These are phyloP conservation scores for Heterodera filipjevi DNA, from an alignment of 2,888 invertebrate species.

Conservation along the genomic window DNA sequence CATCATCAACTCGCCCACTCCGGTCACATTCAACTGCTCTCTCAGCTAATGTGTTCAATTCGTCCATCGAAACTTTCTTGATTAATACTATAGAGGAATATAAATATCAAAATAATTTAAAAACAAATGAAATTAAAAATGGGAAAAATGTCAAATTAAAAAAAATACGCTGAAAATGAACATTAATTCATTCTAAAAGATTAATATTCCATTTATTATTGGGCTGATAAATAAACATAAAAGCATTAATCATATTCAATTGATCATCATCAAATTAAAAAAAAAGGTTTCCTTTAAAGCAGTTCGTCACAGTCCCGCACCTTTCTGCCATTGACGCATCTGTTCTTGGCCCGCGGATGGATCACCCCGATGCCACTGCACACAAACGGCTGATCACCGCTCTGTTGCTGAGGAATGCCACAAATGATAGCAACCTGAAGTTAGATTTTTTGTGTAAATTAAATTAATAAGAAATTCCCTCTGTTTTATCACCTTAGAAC, in stretches of 20 bases:
- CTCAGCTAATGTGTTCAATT: slow-evolving; percentile 40
- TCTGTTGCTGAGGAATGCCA: not conserved
- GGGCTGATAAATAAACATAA: too few relatives aligned
- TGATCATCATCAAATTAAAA: not conserved
- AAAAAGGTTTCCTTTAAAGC: too few relatives aligned
- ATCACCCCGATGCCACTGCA: not conserved
- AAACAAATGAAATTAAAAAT: not conserved
- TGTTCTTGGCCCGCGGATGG: not conserved
- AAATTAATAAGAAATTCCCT: too few relatives aligned
- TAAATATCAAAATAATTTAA: not conserved
- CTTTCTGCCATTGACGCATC: not conserved
- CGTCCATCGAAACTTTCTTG: slow-evolving; percentile 16
- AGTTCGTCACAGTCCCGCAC: not conserved
- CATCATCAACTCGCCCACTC: slow-evolving; percentile 43
- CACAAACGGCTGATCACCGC: not conserved
- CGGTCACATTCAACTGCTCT: slow-evolving; percentile 41
- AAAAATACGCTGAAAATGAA: too few relatives aligned
- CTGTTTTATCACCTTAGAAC: not conserved
- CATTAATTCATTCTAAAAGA: too few relatives aligned
- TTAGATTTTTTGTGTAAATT: too few relatives aligned
- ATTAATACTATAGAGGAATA: too few relatives aligned
- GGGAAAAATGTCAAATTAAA: not conserved
- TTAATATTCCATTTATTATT: too few relatives aligned
- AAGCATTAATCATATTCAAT: too few relatives aligned
- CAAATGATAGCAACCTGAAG: not conserved